Conservation (phyloP, 2,888 invertebrate species). For the Volucella bombylans region DNA sequence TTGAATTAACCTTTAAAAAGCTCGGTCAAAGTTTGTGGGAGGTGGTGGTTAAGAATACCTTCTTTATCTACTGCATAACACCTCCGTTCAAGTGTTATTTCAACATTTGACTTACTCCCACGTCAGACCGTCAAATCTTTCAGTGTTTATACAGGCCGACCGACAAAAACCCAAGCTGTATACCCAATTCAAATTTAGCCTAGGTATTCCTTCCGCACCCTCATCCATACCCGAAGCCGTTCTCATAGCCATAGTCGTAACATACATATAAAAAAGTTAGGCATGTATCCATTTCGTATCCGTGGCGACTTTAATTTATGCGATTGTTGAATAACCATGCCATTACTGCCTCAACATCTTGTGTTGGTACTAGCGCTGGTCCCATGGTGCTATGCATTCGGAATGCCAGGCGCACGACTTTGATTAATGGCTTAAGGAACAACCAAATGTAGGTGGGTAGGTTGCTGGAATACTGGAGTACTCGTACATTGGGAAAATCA, state of each 20-base stretch:
- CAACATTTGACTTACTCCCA: constrained; percentile 27
- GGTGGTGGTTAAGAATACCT: not conserved
- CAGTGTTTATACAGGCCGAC: not conserved
- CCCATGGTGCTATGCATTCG: constrained; percentile 37
- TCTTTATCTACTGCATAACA: constrained; percentile 39
- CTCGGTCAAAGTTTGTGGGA: not conserved
- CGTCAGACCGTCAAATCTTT: not conserved
- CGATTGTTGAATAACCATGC: constrained; percentile 58
- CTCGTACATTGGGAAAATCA: constrained; percentile 58
- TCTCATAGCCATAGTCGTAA: too few relatives aligned
- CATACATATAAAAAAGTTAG: constrained; percentile 26
- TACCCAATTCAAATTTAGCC: constrained; percentile 62
- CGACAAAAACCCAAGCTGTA: constrained; percentile 5
- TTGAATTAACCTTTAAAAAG: constrained; percentile 10
- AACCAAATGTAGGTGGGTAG: constrained; percentile 54
- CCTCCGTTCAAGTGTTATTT: constrained; percentile 13
- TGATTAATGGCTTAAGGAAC: constrained; percentile 52
- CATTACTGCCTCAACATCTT: constrained; percentile 72
- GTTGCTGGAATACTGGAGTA: constrained; percentile 37
- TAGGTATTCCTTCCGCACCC: constrained; percentile 37
- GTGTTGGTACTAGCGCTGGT: constrained; percentile 17
- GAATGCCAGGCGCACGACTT: constrained; percentile 63
- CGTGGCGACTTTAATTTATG: constrained; percentile 62
- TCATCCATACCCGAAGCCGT: too few relatives aligned
- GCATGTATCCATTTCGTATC: constrained; percentile 31